A percentile compares a stretch with the other conserved stretches of the same genome.
phyloP scores from a whole-genome alignment of 2,888 invertebrate species.

The Myathropa florea region DNA sequence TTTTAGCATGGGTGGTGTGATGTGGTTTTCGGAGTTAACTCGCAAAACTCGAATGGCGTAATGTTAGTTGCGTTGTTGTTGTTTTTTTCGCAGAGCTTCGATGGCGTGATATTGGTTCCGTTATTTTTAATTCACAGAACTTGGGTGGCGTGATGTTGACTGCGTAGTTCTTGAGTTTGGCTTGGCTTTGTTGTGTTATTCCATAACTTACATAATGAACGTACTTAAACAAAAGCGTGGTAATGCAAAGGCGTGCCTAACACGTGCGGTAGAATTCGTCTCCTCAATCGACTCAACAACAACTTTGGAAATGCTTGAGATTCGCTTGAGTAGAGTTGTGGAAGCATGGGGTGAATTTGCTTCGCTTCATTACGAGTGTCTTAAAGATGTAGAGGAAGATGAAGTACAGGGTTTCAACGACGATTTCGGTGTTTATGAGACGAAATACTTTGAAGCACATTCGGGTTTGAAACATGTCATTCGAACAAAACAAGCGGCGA shows the following conservation, averaged over 20 bases:
- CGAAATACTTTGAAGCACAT: conserved; percentile 19
- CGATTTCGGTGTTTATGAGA: conserved; percentile 21
- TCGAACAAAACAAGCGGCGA: neutral
- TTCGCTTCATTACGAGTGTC: conserved; percentile 2
- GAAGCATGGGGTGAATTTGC: conserved; percentile 11
- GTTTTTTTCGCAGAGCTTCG: too few species aligned
- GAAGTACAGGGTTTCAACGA: neutral
- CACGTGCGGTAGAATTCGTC: conserved; percentile 14
- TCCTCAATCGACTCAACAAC: neutral
- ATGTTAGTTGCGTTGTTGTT: too few species aligned
- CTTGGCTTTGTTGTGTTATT: too few species aligned
- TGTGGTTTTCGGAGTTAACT: too few species aligned
- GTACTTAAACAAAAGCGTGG: conserved; percentile 7
- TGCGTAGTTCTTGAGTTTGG: too few species aligned
- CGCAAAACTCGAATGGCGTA: too few species aligned
- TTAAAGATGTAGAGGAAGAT: neutral
- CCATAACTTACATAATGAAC: conserved; percentile 8
- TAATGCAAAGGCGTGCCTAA: conserved; percentile 8
- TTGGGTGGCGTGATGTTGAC: too few species aligned
- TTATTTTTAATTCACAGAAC: too few species aligned
- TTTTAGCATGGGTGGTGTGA: too few species aligned
- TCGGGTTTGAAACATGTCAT: neutral
- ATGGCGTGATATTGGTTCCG: too few species aligned
- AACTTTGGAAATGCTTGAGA: conserved; percentile 11
- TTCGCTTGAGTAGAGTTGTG: conserved; percentile 8